These are phyloP conservation scores for Sebastolobus altivelis DNA, from an alignment of 2,797 vertebrate genomes.

Conservation along the genomic window DNA sequence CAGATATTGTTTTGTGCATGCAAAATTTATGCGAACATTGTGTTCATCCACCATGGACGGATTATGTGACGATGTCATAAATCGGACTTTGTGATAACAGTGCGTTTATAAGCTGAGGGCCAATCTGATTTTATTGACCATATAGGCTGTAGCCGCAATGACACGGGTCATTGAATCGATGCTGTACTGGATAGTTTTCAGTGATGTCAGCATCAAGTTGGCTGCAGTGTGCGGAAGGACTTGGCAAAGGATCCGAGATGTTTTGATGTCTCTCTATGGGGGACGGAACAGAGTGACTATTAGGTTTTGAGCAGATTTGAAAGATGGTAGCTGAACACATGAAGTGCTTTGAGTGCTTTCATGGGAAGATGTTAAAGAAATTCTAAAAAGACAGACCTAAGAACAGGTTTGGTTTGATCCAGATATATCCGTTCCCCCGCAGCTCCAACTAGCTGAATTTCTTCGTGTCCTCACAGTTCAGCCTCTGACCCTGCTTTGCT, in stretches of 20 bases:
- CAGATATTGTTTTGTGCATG: slow-evolving; percentile 62
- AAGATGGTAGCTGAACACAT: not conserved
- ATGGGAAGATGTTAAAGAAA: not conserved
- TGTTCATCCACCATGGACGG: slow-evolving; percentile 56
- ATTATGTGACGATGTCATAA: slow-evolving; percentile 62
- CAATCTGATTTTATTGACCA: slow-evolving; percentile 71
- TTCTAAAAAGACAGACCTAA: slow-evolving; percentile 4
- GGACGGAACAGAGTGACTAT: slow-evolving; percentile 2
- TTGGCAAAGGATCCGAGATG: slow-evolving; percentile 18
- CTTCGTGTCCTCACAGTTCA: slow-evolving; percentile 30
- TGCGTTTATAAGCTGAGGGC: slow-evolving; percentile 45
- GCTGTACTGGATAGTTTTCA: slow-evolving; percentile 52
- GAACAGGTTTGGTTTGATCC: slow-evolving; percentile 7
- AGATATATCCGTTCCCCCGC: not conserved
- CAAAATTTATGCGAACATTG: slow-evolving; percentile 56
- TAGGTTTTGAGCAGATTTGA: slow-evolving; percentile 13
- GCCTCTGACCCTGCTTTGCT: slow-evolving; percentile 34
- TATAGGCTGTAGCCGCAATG: slow-evolving; percentile 59
- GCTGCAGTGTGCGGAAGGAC: slow-evolving; percentile 24
- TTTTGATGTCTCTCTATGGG: slow-evolving; percentile 18
- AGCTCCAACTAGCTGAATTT: slow-evolving; percentile 14
- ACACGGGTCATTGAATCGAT: slow-evolving; percentile 66
- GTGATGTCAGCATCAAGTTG: slow-evolving; percentile 58
- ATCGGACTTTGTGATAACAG: slow-evolving; percentile 60
- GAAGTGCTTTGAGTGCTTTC: not conserved